Evolutionary conservation across 2,113 vertebrate species (phyloP), one percentile per base, ranked within the genome.

Genomic region (Melierax canorus): DNA sequence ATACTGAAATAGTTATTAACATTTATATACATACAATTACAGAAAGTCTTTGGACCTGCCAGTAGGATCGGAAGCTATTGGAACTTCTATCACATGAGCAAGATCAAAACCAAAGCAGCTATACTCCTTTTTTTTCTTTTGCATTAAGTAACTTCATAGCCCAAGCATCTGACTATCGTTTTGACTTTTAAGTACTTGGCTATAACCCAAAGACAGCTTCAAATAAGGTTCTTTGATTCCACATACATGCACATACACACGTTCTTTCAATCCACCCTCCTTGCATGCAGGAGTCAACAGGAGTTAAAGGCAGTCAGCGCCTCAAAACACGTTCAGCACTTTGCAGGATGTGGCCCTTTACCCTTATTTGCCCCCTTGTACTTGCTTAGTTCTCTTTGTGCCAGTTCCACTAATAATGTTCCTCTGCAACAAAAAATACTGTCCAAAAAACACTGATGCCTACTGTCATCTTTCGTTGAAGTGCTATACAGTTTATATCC

Each of bases 31-130:
- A 93, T 96, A 95, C 74, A 94, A 96, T 95, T 88, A 96, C 51
- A 68, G 77, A 87, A 85, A 68, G 71, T 92, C 80, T 89, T 81
- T 87, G 68, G 94, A 90, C 67, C 39, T 80, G 78, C 75, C 64
- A 77, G 87, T 58, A 88, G 81, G 87, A 96, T 92, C 13, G 46
- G 94, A 92, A 96, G 89, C 67, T 88, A 76, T 71, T 96, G 82
- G 85, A 96, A 90, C 91, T 67, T 86, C 19, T 78, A 92, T 97
- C 97, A 96, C 88, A 97, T 97, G 92, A 97, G 89, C 73, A 82
- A 97, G 95, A 95, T 97, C 96, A 97, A 97, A 97, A 92, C 84
- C 66, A 97, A 96, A 92, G 89, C 78, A 87, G 80, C 80, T 95
- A 79, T 73, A 91, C 11, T 66, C 17, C 16, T 45, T 64, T 90